These are phyloP conservation scores for Chaenodraco wilsoni DNA, from an alignment of 2,797 vertebrate species.

Conservation along the genomic window DNA sequence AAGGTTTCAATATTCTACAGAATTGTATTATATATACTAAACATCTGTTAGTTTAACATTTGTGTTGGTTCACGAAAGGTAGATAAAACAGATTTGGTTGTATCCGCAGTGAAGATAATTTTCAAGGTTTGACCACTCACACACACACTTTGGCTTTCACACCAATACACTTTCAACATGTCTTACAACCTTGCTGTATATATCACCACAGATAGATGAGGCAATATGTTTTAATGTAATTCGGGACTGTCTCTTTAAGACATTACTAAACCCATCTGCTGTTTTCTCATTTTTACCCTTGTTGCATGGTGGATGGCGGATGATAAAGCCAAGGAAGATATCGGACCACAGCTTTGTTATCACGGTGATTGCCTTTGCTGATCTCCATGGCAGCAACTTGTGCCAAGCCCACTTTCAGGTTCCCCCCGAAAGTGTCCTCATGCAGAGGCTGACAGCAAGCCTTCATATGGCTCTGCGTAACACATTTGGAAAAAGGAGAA, in stretches of 20 bases:
- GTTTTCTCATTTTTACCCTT: slow-evolving; percentile 87
- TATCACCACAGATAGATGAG: background rate
- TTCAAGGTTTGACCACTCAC: background rate
- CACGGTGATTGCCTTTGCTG: slow-evolving; percentile 96
- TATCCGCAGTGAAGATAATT: background rate
- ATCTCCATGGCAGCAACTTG: slow-evolving; percentile 99
- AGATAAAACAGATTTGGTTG: background rate
- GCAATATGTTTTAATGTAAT: background rate
- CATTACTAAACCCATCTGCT: background rate
- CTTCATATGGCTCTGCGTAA: slow-evolving; percentile 96
- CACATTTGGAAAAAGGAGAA: slow-evolving; percentile 8
- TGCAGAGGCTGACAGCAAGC: slow-evolving; percentile 97
- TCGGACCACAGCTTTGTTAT: slow-evolving; percentile 97
- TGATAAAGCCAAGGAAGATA: slow-evolving; percentile 99
- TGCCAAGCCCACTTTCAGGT: slow-evolving; percentile 97
- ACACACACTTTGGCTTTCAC: background rate
- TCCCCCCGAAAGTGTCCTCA: slow-evolving; percentile 98
- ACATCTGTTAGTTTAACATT: background rate
- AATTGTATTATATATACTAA: background rate
- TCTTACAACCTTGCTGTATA: background rate
- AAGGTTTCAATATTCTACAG: background rate
- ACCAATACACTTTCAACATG: background rate
- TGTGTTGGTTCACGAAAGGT: background rate
- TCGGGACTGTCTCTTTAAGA: background rate
- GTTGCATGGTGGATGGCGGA: slow-evolving; percentile 97